These are phyloP conservation scores for Agonum fuliginosum DNA, from an alignment of 2,888 invertebrate species.

Conservation along the genomic window DNA sequence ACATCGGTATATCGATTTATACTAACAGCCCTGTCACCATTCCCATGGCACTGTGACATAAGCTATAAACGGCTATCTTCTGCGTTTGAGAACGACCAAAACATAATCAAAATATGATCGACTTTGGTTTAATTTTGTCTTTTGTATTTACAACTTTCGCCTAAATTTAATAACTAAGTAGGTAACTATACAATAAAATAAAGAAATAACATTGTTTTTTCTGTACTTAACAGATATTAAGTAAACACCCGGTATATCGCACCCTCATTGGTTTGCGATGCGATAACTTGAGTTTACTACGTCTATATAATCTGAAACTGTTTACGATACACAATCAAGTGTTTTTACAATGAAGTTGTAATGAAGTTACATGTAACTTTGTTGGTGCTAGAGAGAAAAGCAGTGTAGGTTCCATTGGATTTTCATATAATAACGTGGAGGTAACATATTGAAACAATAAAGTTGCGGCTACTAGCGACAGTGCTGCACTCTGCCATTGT, in stretches of 20 bases:
- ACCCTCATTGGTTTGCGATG: not conserved
- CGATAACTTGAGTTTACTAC: not conserved
- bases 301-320: constrained; percentile 12
- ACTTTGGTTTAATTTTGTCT: too few relatives aligned
- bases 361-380: constrained; percentile 24
- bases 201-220: too few relatives aligned
- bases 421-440: constrained; percentile 31
- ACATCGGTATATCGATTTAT: too few relatives aligned
- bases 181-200: too few relatives aligned
- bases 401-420: constrained; percentile 4
- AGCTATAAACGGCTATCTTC: too few relatives aligned
- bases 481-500: not conserved
- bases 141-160: too few relatives aligned
- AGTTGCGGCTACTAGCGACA: not conserved
- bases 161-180: too few relatives aligned
- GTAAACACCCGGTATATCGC: not conserved
- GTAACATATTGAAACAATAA: constrained; percentile 27
- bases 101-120: too few relatives aligned
- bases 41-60: too few relatives aligned
- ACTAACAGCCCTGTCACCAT: too few relatives aligned
- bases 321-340: constrained; percentile 13
- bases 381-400: not conserved
- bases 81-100: too few relatives aligned
- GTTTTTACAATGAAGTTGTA: constrained; percentile 29
- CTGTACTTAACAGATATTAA: not conserved